phyloP scores from a whole-genome alignment of 2,113 vertebrate genomes.

The Hippocampus zosterae region DNA sequence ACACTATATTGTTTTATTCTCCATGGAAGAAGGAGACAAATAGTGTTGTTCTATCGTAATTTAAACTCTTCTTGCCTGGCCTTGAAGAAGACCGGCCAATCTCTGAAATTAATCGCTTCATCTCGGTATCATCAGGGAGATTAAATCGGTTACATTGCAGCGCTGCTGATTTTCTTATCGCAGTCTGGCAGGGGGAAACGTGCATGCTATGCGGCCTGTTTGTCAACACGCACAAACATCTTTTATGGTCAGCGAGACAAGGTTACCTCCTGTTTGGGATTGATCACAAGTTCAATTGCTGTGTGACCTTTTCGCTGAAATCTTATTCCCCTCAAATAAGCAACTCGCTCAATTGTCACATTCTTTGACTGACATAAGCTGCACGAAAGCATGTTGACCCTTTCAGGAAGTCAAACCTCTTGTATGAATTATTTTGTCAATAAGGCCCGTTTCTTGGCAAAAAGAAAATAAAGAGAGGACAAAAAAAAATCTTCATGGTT shows the following conservation, averaged over 20 bases:
- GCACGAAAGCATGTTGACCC: slow-evolving; percentile 53
- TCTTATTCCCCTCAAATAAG: slow-evolving; percentile 45
- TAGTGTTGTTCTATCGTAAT: slow-evolving; percentile 22
- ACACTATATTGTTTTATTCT: slow-evolving; percentile 15
- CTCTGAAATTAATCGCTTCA: slow-evolving; percentile 36
- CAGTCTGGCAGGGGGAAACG: slow-evolving; percentile 4
- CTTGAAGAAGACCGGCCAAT: slow-evolving; percentile 37
- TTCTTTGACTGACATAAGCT: slow-evolving; percentile 48
- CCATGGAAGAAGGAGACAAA: slow-evolving; percentile 8
- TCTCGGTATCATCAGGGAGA: slow-evolving; percentile 28
- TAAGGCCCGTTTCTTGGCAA: slow-evolving; percentile 50
- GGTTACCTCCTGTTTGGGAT: slow-evolving; percentile 47
- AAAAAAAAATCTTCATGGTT: too few relatives aligned
- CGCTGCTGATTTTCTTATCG: neutral
- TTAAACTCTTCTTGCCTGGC: slow-evolving; percentile 25
- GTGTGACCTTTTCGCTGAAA: slow-evolving; percentile 41
- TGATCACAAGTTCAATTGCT: slow-evolving; percentile 40
- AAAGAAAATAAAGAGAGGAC: too few relatives aligned
- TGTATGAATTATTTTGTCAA: slow-evolving; percentile 57
- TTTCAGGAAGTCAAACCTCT: slow-evolving; percentile 64
- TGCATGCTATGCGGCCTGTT: slow-evolving; percentile 21
- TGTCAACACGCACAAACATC: slow-evolving; percentile 33
- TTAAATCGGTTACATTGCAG: slow-evolving; percentile 21
- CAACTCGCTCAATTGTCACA: slow-evolving; percentile 46
- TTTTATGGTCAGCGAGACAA: slow-evolving; percentile 36